Conservation (phyloP, 1,140 invertebrate species). For the Temnothorax longispinosus region DNA sequence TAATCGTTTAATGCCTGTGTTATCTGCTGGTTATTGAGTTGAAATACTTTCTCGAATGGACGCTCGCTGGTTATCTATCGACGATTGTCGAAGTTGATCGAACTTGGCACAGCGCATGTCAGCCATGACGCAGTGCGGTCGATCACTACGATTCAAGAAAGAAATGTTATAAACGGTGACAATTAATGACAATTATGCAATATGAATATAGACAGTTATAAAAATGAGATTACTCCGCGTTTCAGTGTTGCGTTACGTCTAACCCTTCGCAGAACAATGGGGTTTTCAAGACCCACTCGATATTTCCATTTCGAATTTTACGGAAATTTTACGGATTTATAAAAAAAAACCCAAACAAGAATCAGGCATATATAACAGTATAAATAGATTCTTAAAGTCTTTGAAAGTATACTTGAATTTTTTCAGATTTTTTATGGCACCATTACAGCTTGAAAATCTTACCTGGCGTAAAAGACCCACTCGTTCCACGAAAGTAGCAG, state of each 20-base stretch:
- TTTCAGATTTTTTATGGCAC: no score
- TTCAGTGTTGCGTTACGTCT: neutral
- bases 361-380: no score
- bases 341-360: no score
- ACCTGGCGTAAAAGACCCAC: no score
- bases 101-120: neutral
- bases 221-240: neutral
- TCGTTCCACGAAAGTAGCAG: no score
- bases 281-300: no score
- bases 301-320: no score
- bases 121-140: neutral
- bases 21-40: constrained; percentile 57
- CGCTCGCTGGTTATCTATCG: constrained; percentile 19
- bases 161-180: neutral
- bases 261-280: no score
- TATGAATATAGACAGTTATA: neutral
- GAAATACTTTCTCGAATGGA: constrained; percentile 48
- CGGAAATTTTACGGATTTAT: no score
- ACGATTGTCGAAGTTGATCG: constrained; percentile 24
- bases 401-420: no score
- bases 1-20: constrained; percentile 59
- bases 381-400: no score
- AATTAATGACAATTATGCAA: neutral
- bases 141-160: neutral
- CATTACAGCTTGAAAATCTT: no score